Evolutionary conservation across 1,140 invertebrate species (phyloP).

Genomic region (Diploscapter pachys): DNA sequence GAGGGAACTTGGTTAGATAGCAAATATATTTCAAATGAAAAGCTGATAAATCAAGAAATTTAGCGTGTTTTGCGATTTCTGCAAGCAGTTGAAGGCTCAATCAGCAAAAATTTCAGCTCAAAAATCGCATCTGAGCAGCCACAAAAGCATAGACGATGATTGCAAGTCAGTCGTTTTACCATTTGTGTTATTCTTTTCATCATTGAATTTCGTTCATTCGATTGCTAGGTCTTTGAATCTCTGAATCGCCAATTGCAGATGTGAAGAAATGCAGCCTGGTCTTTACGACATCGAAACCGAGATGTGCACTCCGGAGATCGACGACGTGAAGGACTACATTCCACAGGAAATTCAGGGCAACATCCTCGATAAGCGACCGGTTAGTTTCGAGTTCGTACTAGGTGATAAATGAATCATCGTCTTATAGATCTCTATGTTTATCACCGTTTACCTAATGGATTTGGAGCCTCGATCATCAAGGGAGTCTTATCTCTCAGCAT

Average conservation of each 20-base stretch:
- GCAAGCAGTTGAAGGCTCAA: constrained; percentile 56
- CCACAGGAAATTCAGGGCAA: constrained; percentile 57
- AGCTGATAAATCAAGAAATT: constrained; percentile 20
- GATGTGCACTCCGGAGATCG: constrained; percentile 59
- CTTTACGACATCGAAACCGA: constrained; percentile 59
- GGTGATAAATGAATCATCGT: too few relatives aligned
- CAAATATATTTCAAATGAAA: not conserved
- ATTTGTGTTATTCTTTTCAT: not conserved
- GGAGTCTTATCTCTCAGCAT: constrained; percentile 56
- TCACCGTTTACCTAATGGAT: constrained; percentile 59
- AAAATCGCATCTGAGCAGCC: constrained; percentile 1
- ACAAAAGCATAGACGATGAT: constrained; percentile 33
- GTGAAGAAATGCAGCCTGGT: constrained; percentile 43
- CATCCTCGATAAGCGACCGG: constrained; percentile 57
- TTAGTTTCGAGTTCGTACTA: constrained; percentile 19
- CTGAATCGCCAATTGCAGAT: constrained; percentile 19
- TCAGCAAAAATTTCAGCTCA: constrained; percentile 20
- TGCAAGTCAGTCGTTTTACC: constrained; percentile 24
- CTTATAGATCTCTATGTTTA: constrained; percentile 57
- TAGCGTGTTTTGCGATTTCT: constrained; percentile 58
- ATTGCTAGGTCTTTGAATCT: too few relatives aligned
- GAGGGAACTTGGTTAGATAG: constrained; percentile 55
- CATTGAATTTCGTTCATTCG: too few relatives aligned
- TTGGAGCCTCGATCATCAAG: constrained; percentile 52
- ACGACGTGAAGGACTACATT: constrained; percentile 59